A percentile compares a stretch with the other conserved stretches of the same genome.
Conservation (phyloP, 2,113 vertebrate genomes). For the Nycticryphes semicollaris region DNA sequence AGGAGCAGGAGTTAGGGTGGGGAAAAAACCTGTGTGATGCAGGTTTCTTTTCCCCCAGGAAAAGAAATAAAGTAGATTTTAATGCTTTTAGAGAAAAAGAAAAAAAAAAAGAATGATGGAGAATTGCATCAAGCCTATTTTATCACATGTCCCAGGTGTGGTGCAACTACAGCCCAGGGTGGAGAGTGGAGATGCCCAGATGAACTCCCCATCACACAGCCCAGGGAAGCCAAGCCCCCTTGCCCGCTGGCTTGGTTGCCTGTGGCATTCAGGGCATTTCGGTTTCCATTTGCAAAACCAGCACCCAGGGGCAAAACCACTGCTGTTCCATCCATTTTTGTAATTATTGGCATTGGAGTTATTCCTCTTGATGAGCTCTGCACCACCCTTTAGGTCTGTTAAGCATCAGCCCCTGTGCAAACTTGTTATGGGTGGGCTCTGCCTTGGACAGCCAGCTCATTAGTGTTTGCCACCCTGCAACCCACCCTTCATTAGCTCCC, state of each 20-base stretch:
- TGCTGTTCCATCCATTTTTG: rapidly evolving
- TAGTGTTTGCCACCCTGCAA: background rate
- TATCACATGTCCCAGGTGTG: too few species aligned
- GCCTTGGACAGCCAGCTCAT: too few species aligned
- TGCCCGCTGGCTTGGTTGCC: too few species aligned
- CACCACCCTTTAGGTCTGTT: rapidly evolving
- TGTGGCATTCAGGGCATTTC: background rate
- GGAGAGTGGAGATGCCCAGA: background rate
- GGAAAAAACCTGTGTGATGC: background rate
- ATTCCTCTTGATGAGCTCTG: background rate
- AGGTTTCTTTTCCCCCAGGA: background rate
- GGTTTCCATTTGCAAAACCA: background rate
- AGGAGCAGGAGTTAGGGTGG: background rate
- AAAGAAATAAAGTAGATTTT: background rate
- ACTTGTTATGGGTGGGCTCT: background rate
- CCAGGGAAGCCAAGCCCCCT: background rate
- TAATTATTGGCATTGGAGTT: rapidly evolving
- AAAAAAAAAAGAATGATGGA: background rate
- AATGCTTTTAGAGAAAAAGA: background rate
- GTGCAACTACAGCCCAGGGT: background rate
- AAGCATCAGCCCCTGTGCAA: background rate
- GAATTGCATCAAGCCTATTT: background rate
- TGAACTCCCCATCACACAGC: rapidly evolving
- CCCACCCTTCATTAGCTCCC: background rate
- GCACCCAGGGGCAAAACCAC: background rate